Conservation (phyloP, 2,888 invertebrate genomes). For the Thyatira batis region DNA sequence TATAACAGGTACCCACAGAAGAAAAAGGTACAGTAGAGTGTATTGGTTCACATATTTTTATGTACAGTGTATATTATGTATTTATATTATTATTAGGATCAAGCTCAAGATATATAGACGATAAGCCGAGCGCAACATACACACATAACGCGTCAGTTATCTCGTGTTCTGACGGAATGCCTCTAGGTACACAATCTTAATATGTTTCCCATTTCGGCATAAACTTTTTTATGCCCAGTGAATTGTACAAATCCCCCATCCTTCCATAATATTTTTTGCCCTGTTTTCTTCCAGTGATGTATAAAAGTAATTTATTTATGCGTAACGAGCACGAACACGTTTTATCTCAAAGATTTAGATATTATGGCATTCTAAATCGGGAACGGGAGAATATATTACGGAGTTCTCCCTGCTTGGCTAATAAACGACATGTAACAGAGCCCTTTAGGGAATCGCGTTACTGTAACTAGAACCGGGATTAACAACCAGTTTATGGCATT, state of each 20-base stretch:
- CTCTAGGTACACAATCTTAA: not conserved
- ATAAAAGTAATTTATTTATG: conserved; percentile 3
- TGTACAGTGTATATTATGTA: no score
- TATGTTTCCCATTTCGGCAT: conserved; percentile 1
- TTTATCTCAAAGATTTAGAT: not conserved
- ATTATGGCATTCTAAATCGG: not conserved
- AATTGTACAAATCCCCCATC: not conserved
- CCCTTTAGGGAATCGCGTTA: not conserved
- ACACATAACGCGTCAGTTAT: not conserved
- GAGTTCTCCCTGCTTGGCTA: not conserved
- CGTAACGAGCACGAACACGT: not conserved
- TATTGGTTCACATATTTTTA: not conserved
- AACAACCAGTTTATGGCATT: not conserved
- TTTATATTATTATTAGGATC: no score
- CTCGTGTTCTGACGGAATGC: not conserved
- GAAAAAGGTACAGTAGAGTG: not conserved
- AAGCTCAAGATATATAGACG: not conserved
- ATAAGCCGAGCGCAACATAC: no score
- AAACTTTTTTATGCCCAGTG: conserved; percentile 12
- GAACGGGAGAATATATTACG: not conserved
- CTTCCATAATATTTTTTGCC: not conserved
- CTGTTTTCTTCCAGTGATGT: conserved; percentile 3
- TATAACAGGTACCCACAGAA: no score
- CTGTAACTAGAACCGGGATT: not conserved
- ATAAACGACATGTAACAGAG: not conserved